phyloP scores from a whole-genome alignment of 2,113 vertebrate species.

The Hymenochirus boettgeri region DNA sequence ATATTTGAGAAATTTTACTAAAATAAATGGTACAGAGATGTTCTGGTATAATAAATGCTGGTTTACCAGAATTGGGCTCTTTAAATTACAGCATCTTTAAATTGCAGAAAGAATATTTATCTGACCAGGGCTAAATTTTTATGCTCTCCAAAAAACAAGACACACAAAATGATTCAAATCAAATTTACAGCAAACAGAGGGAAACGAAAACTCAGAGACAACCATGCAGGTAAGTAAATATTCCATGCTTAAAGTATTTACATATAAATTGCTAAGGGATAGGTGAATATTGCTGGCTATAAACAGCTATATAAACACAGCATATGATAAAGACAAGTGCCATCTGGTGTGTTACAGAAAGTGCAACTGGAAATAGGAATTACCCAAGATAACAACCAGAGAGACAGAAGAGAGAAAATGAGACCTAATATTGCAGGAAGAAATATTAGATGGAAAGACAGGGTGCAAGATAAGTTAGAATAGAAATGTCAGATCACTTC shows the following conservation, averaged over 20 bases:
- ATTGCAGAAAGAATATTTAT: neutral
- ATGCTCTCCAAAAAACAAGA: neutral
- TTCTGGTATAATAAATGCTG: too few relatives aligned
- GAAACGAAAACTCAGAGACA: constrained; percentile 1
- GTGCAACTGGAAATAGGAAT: neutral
- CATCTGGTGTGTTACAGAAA: neutral
- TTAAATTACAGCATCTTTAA: neutral
- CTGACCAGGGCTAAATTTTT: neutral
- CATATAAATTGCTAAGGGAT: neutral
- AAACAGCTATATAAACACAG: constrained; percentile 5
- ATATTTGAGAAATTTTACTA: too few relatives aligned
- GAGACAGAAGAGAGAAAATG: neutral
- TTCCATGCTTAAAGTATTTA: constrained; percentile 31
- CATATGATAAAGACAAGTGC: neutral
- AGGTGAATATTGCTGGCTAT: constrained; percentile 14
- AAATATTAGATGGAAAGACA: neutral
- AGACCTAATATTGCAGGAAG: neutral
- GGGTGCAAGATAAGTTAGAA: neutral
- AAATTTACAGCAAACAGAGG: neutral
- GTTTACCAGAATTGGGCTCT: too few relatives aligned
- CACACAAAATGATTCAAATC: neutral
- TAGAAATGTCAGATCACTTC: neutral
- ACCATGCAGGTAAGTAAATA: constrained; percentile 22
- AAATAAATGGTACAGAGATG: too few relatives aligned
- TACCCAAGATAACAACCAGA: neutral